Base-by-base conservation (phyloP, 1,140 invertebrate genomes). In the Trachymyrmex septentrionalis region DNA sequence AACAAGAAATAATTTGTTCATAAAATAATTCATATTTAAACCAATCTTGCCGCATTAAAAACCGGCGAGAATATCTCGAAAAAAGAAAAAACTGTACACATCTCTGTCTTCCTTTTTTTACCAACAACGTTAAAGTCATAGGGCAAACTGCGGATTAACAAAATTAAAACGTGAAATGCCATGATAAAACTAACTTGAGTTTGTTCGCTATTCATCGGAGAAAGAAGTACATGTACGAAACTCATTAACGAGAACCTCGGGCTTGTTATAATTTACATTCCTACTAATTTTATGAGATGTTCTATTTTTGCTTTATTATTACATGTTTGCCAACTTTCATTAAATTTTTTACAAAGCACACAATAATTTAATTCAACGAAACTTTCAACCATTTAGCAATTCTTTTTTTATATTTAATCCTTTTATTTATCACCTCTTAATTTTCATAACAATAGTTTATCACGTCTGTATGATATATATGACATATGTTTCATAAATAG, bases 121-220 rank as follows among this genome's bases (percentile, higher is more conserved):
- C n/a, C 24, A 82, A 82, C 78, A 71, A 73, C 14, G 24, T 84
- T 73, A 82, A 82, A 55, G 53, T 73, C 34, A 53, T 16, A 48
- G 16, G 21, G 30, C 24, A 73, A 82, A 82, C 53, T 72, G 67
- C 24, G 53, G 19, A 82, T 82, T 82, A 73, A 82, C 72, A 82
- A 73, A 59, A 69, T 82, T 82, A 82, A 38, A 82, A 82, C 34
- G 67, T 14, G 19, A 67, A n/a, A 21, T 19, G 50, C 57, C 38
- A 19, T 12, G 76, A 72, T 82, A 50, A 82, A 82, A 73, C 67
- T 82, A 82, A 72, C 38, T 82, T 81, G 16, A 55, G 64, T 69
- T 73, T 72, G 69, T 4, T 34, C 19, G 34, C 67, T 71, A 55
- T 12, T 69, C 50, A 24, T 34, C 24, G 12, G 53, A 27, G 53